Evolutionary conservation across 2,113 vertebrate species (phyloP).

Genomic region (Atrichornis clamosus): DNA sequence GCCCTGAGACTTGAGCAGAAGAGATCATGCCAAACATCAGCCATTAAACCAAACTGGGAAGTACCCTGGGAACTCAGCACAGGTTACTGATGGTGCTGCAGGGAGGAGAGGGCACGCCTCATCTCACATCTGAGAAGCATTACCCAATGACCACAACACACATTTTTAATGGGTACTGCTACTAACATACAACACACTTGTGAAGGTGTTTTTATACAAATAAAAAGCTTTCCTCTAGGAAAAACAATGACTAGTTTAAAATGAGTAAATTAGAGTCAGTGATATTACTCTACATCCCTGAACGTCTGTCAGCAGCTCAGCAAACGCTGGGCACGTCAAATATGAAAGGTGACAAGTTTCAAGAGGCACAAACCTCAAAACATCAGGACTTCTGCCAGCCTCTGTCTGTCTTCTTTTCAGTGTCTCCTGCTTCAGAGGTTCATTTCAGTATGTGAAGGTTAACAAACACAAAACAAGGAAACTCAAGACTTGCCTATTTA

Average conservation of each 20-base stretch:
- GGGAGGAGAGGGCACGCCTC: background rate
- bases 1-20: background rate
- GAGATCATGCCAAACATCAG: background rate
- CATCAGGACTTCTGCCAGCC: background rate
- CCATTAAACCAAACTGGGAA: background rate
- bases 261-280: background rate
- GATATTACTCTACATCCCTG: too few species aligned
- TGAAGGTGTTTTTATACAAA: background rate
- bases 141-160: background rate
- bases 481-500: background rate
- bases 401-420: background rate
- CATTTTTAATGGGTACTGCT: background rate
- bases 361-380: background rate
- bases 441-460: background rate
- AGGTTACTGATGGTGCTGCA: background rate
- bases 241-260: background rate
- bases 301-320: background rate
- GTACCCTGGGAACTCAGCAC: background rate
- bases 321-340: background rate
- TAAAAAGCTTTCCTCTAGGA: background rate
- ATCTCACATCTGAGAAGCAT: background rate
- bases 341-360: background rate
- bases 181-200: background rate
- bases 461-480: constrained; percentile 41
- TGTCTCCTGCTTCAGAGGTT: background rate